Evolutionary conservation across 2,888 invertebrate genomes (phyloP).

Genomic region (Ferrisia virgata): DNA sequence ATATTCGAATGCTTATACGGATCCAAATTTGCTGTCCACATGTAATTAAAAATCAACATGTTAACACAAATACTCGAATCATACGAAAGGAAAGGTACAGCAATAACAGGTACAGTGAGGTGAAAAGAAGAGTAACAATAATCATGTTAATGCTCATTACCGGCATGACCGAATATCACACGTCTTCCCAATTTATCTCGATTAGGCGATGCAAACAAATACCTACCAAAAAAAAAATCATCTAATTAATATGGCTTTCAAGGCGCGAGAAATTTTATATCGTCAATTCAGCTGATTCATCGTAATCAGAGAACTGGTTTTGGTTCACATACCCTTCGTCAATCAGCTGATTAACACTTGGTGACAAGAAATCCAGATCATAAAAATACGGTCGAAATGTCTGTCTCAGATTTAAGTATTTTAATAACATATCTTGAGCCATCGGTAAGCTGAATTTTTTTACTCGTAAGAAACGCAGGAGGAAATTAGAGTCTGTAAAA

Average conservation of each 20-base stretch:
- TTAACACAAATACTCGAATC: no score
- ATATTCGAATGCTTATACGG: conserved; percentile 71
- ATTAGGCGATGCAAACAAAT: conserved; percentile 74
- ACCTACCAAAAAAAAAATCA: conserved; percentile 60
- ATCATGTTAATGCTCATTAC: no score
- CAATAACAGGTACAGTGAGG: no score
- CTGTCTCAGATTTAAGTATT: conserved; percentile 72
- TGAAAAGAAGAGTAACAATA: no score
- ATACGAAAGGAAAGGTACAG: no score
- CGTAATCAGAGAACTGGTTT: not conserved
- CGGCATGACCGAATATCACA: conserved; percentile 73
- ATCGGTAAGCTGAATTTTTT: conserved; percentile 78
- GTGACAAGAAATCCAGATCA: conserved; percentile 68
- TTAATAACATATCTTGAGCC: conserved; percentile 73
- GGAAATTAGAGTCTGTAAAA: conserved; percentile 64
- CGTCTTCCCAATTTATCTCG: conserved; percentile 71
- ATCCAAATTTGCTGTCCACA: conserved; percentile 68
- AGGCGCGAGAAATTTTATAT: not conserved
- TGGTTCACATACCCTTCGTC: conserved; percentile 52
- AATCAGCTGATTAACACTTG: conserved; percentile 68
- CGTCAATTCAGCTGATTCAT: not conserved
- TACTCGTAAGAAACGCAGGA: conserved; percentile 72
- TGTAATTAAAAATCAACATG: not conserved
- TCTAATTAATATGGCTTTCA: conserved; percentile 50
- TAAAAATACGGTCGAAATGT: conserved; percentile 70